Evolutionary conservation across 2,888 invertebrate species (phyloP), one percentile per base, ranked within the genome.

Genomic region (Netelia virgata): DNA sequence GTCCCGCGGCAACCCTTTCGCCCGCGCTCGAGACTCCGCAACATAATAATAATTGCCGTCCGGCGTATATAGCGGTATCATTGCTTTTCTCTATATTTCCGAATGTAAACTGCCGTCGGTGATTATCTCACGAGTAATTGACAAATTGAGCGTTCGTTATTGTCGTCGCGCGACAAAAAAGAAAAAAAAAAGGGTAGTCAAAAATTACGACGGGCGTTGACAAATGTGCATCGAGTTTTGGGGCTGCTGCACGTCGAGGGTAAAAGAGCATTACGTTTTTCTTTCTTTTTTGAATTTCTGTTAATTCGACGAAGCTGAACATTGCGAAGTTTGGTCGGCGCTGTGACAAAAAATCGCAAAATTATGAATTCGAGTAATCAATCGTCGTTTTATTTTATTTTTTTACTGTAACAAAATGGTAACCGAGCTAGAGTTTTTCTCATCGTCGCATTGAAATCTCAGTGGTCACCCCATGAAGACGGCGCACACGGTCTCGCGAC

Each of bases 1-100:
- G 76, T 61, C n/a, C 8, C 16, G 64, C n/a, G 84, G 77, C 66
- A 87, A 88, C 88, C 89, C 89, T 83, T 88, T 86, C 70, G 59
- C 63, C 47, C 63, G 78, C 80, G 64, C 28, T 50, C 36, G 18
- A 63, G 18, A 63, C 68, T 79, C 63, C 57, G 41, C 47, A 28
- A 63, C 69, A 69, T 41, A 70, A 73, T 68, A 53, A 75, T 83
- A 43, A 73, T 79, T 72, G 43, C 74, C 75, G 28, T 64, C 43
- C 41, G 18, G 16, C n/a, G 36, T 63, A 53, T 53, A 70, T 78
- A 55, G 43, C 66, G 53, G 20, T 10, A 41, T 41, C 50, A 16
- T 50, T 47, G 20, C 16, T 77, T 57, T 78, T 63, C 75, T 70
- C 23, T 11, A 43, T 66, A 63, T 74, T 63, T 9, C 50, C n/a